phyloP scores from a whole-genome alignment of 2,113 vertebrate genomes.

The Bubalus kerabau region DNA sequence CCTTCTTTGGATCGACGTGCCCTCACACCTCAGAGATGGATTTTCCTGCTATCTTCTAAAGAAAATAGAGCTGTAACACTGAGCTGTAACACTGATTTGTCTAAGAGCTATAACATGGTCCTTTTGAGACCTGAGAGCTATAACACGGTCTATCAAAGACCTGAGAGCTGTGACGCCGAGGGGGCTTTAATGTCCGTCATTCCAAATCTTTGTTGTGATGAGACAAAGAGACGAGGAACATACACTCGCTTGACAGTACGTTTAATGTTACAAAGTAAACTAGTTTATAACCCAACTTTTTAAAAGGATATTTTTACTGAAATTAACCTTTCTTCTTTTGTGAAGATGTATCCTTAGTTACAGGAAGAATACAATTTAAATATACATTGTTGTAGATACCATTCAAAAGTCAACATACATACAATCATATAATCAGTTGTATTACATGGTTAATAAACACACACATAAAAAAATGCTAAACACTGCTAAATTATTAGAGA shows the following conservation, averaged over 20 bases:
- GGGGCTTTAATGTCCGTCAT: too few species aligned
- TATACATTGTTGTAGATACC: background rate
- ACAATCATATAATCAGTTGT: slow-evolving; percentile 23
- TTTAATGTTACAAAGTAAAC: slow-evolving; percentile 39
- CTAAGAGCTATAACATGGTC: too few species aligned
- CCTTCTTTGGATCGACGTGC: too few species aligned
- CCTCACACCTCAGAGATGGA: too few species aligned
- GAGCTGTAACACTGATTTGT: too few species aligned
- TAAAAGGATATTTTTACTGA: slow-evolving; percentile 4
- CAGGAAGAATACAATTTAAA: slow-evolving; percentile 55
- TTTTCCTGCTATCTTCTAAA: too few species aligned
- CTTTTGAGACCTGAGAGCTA: too few species aligned
- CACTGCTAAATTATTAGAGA: background rate
- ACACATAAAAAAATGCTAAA: background rate
- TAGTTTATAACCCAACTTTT: slow-evolving; percentile 15
- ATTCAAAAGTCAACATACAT: slow-evolving; percentile 43
- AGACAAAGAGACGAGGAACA: too few species aligned
- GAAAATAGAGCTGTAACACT: too few species aligned
- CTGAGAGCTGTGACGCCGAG: too few species aligned
- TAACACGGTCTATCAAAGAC: too few species aligned
- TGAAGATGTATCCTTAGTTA: slow-evolving; percentile 15
- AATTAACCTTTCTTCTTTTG: slow-evolving; percentile 35
- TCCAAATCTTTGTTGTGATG: too few species aligned
- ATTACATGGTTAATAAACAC: background rate
- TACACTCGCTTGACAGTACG: background rate